Base-by-base conservation (phyloP, 2,797 vertebrate species). In the Cryptoblepharus egeriae region DNA sequence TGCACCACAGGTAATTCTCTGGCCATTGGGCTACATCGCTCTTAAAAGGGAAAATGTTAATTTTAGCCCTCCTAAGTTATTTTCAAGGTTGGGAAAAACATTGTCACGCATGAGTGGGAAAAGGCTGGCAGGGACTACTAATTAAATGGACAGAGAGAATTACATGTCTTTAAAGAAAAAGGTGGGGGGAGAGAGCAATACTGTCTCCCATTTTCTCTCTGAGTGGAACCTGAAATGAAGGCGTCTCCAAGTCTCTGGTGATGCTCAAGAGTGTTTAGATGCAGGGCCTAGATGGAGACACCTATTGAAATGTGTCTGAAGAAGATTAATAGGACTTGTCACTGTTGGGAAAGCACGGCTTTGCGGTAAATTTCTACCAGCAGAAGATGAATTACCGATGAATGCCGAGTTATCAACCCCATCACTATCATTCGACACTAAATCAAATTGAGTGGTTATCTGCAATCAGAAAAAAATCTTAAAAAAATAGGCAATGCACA, bases 311-410 rank as follows among this genome's bases (percentile, higher is more conserved):
- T 96, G 95, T 97, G 96, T 96, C 95, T 96, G 95, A 96, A 94
- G 95, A 96, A 97, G 96, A 97, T 97, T 97, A 97, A 97, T 97
- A 97, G 96, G 94, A 94, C 94, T 96, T 96, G 96, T 97, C 96
- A 97, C 94, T 94, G 96, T 94, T 95, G 95, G 95, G 94, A 96
- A 97, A 96, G 95, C 95, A 91, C 90, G 93, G 95, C 94, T 96
- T 96, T 96, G 95, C 96, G 96, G 96, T 96, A 96, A 96, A 96
- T 96, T 96, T 95, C 96, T 96, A 95, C 95, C 90, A 94, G 95
- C 95, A 95, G 95, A 95, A 96, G 96, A 97, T 96, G 95, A 96
- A 97, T 97, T 96, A 96, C 96, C 92, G 94, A 96, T 96, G 96
- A 96, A 97, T 92, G 93, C 94, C 94, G 94, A 93, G 95, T 96